Evolutionary conservation across 2,113 vertebrate species (phyloP), one percentile per base, ranked within the genome.

Genomic region (Orcinus orca): DNA sequence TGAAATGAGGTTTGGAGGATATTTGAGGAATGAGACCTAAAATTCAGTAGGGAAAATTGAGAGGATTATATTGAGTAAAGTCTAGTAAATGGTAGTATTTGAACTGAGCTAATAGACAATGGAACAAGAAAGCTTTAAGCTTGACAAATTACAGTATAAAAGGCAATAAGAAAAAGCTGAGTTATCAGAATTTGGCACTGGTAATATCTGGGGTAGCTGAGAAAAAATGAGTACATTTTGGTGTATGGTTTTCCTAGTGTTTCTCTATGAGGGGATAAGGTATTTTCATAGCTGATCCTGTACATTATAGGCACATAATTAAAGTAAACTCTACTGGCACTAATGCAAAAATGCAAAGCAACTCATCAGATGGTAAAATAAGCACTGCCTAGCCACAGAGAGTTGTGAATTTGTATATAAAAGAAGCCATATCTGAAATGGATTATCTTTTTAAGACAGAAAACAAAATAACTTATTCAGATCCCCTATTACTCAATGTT

Each of bases 1-100:
- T 92, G 87, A 93, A 93, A 97, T 83, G 92, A 97, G 31, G 26
- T 83, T 93, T 93, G 73, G 63, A 84, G 77, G 80, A 62, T 93
- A 87, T 86, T 44, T 88, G 44, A 90, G 60, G 82, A 94, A 92
- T 82, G 81, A 97, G 93, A 86, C 36, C 88, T 82, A 90, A 93
- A 93, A 88, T 96, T 96, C 88, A 73, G 47, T 33, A 65, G 58
- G 71, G 67, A 93, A 94, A 96, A 71, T 15, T 31, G 84, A 95
- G 31, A 86, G 94, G 50, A 95, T 85, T 88, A 41, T 88, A 86
- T 79, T 29, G 23, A 83, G 15, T 77, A 90, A 93, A 83, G 11
- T 21, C 47, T 67, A 79, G 80, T 53, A 88, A 96, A 81, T 0
- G 20, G 47, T 47, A 70, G 31, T 91, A 50, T 96, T 96, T 96